A percentile compares a stretch with the other conserved stretches of the same genome.
These are phyloP conservation scores for Rhizoglyphus robini DNA, from an alignment of 1,140 invertebrate genomes.

Conservation along the genomic window DNA sequence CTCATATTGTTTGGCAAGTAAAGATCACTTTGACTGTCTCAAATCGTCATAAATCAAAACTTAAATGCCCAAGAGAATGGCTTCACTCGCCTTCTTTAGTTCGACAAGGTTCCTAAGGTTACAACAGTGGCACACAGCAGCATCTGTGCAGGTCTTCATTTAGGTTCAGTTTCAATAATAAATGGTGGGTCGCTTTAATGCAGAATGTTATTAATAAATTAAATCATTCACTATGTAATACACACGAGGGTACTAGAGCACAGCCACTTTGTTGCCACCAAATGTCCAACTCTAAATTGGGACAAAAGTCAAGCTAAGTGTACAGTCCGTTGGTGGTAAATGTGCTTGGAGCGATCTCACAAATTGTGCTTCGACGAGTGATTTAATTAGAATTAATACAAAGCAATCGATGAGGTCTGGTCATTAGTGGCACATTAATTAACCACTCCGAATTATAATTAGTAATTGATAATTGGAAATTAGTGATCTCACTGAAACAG, in stretches of 20 bases:
- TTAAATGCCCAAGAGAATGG: neutral
- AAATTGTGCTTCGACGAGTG: neutral
- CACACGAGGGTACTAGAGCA: too few species aligned
- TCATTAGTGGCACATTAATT: too few species aligned
- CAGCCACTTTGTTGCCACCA: too few species aligned
- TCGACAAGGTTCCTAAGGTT: constrained; percentile 2
- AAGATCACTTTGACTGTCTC: neutral
- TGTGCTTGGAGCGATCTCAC: too few species aligned
- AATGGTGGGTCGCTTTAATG: too few species aligned
- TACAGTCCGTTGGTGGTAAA: too few species aligned
- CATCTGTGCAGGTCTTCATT: constrained; percentile 4
- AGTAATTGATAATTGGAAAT: too few species aligned
- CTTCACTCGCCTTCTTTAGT: constrained; percentile 4
- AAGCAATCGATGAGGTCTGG: neutral
- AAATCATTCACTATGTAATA: too few species aligned
- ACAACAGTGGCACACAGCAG: neutral
- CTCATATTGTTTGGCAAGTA: neutral
- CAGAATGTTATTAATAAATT: too few species aligned
- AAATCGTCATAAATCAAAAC: neutral
- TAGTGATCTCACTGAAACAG: neutral
- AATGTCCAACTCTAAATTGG: too few species aligned
- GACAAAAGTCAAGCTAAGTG: too few species aligned
- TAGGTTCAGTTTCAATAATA: too few species aligned
- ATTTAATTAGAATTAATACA: constrained; percentile 12
- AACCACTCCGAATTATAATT: neutral